phyloP scores from a whole-genome alignment of 2,113 vertebrate species.

The Cinclus mexicanus region DNA sequence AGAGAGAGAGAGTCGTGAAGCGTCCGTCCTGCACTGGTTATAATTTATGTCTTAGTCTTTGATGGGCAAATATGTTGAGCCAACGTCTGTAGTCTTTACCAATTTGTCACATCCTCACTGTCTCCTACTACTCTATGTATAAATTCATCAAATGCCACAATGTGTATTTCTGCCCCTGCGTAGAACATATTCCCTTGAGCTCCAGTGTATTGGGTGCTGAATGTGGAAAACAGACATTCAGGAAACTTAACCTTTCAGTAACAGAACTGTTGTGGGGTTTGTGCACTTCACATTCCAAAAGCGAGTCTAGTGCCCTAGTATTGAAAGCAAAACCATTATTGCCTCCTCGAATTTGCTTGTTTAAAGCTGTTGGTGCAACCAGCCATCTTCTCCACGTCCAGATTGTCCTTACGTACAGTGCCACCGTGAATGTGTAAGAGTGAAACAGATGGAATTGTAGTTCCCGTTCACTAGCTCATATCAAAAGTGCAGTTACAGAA shows the following conservation, averaged over 20 bases:
- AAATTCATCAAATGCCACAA: neutral
- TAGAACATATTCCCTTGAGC: neutral
- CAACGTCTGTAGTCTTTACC: rapidly evolving
- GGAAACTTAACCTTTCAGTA: neutral
- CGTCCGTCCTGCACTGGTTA: rapidly evolving
- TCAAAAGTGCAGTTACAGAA: neutral
- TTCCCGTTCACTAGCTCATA: neutral
- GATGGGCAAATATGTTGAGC: neutral
- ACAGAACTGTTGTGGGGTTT: rapidly evolving
- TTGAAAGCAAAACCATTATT: neutral
- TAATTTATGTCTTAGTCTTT: neutral
- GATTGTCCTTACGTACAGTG: rapidly evolving
- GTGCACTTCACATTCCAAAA: neutral
- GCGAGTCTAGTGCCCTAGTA: neutral
- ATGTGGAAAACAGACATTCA: neutral
- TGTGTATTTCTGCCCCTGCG: neutral
- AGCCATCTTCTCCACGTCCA: neutral
- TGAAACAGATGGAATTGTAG: neutral
- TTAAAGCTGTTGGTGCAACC: neutral
- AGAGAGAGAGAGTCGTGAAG: neutral
- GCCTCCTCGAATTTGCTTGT: rapidly evolving
- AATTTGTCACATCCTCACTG: rapidly evolving
- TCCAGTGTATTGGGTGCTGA: neutral
- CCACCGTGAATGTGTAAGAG: rapidly evolving
- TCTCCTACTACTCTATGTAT: neutral